These are phyloP conservation scores for Ochropleura leucogaster DNA, from an alignment of 2,888 invertebrate species.

Conservation along the genomic window DNA sequence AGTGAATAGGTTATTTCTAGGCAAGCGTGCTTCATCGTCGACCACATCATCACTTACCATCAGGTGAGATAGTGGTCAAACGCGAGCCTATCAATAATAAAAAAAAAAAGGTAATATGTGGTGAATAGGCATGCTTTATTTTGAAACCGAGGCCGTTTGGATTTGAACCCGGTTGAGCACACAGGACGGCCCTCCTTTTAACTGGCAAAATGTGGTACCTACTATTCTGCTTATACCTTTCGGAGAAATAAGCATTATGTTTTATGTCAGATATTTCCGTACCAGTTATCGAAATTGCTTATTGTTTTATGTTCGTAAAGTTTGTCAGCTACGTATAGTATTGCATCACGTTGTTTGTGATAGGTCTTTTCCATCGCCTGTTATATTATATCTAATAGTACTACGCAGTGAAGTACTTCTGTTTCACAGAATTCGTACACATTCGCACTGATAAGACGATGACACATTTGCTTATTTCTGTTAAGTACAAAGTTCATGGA, in stretches of 20 bases:
- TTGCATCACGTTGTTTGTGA: conserved; percentile 38
- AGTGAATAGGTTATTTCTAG: too few species aligned
- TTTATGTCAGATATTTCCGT: conserved; percentile 10
- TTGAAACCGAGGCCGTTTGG: not conserved
- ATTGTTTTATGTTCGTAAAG: not conserved
- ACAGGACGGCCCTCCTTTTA: not conserved
- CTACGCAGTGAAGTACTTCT: not conserved
- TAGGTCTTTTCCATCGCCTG: conserved; percentile 1
- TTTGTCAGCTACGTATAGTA: conserved; percentile 1
- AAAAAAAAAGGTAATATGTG: too few species aligned
- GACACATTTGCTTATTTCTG: conserved; percentile 3
- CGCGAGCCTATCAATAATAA: too few species aligned
- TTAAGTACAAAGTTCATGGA: not conserved
- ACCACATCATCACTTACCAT: too few species aligned
- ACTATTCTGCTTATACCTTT: not conserved
- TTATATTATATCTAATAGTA: conserved; percentile 12
- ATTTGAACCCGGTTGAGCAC: not conserved
- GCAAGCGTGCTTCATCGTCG: too few species aligned
- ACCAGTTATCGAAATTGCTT: not conserved
- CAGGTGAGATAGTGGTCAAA: too few species aligned
- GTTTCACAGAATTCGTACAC: conserved; percentile 5
- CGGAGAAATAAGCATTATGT: not conserved
- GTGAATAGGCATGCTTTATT: not conserved
- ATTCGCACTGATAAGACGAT: conserved; percentile 12
- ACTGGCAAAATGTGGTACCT: not conserved